Base-by-base conservation (phyloP, 2,797 vertebrate species). In the Crocodylus rhombifer region DNA sequence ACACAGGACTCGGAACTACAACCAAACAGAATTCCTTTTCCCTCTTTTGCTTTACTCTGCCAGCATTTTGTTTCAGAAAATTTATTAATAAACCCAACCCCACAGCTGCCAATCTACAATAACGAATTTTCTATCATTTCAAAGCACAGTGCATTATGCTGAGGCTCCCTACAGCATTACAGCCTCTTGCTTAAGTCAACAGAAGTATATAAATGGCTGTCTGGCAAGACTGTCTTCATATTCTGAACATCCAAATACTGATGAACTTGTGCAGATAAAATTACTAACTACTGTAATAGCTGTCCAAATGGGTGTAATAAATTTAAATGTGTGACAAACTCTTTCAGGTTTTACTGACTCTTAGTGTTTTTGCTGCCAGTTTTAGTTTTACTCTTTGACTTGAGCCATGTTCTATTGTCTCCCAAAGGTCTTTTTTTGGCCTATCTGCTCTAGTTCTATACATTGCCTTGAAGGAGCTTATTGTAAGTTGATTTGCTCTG, bases 231-330 rank as follows among this genome's bases (percentile, higher is more conserved):
- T 90, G 85, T 95, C 0, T 0, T 91, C 77, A 67, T 93, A 87
- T 93, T 94, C 87, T 36, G 11, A 71, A 89, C 95, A 62, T 89
- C 95, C 95, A 97, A 95, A 96, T 80, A 96, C 92, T 95, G 95
- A 97, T 93, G 96, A 97, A 96, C 94, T 97, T 93, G 93, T 93
- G 95, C 93, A 96, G 96, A 97, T 97, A 97, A 97, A 96, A 96
- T 96, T 95, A 92, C 94, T 97, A 96, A 95, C 93, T 95, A 95
- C 92, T 71, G 78, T 95, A 97, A 96, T 94, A 94, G 93, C 93
- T 90, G 93, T 92, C 94, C 92, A 95, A 97, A 96, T 96, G 95
- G 94, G 91, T 90, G 93, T 93, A 96, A 96, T 96, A 96, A 96
- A 96, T 96, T 96, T 93, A 87, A 85, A 71, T 2, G 20, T 51